Conservation (phyloP, 2,797 vertebrate species). For the Erithacus rubecula region DNA sequence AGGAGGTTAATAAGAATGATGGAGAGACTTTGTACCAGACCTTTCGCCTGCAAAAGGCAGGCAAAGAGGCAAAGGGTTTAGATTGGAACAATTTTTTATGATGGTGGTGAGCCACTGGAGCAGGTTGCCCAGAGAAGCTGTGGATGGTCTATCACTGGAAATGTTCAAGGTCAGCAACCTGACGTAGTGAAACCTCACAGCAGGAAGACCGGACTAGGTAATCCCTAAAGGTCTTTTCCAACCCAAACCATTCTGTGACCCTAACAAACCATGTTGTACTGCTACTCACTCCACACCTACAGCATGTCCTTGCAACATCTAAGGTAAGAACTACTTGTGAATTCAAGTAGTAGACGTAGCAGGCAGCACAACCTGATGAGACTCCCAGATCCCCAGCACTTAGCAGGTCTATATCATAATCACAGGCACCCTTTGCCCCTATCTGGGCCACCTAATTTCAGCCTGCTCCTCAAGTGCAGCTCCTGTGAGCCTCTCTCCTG, state of each 20-base stretch:
- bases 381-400: neutral
- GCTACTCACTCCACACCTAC: neutral
- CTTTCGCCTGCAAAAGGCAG: neutral
- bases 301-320: fast-evolving
- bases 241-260: neutral
- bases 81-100: neutral
- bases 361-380: neutral
- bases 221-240: neutral
- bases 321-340: neutral
- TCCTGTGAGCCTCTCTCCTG: neutral
- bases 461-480: neutral
- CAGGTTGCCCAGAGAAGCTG: neutral
- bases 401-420: neutral
- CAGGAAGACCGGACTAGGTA: neutral
- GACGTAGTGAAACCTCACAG: neutral
- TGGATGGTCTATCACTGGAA: neutral
- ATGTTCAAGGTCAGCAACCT: neutral
- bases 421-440: neutral
- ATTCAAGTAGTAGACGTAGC: neutral
- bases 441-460: neutral
- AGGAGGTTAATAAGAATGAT: neutral
- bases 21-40: neutral
- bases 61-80: neutral
- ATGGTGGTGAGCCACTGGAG: neutral
- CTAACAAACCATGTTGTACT: neutral